These are phyloP conservation scores for Criorhina ranunculi DNA, from an alignment of 2,888 invertebrate genomes.

Conservation along the genomic window DNA sequence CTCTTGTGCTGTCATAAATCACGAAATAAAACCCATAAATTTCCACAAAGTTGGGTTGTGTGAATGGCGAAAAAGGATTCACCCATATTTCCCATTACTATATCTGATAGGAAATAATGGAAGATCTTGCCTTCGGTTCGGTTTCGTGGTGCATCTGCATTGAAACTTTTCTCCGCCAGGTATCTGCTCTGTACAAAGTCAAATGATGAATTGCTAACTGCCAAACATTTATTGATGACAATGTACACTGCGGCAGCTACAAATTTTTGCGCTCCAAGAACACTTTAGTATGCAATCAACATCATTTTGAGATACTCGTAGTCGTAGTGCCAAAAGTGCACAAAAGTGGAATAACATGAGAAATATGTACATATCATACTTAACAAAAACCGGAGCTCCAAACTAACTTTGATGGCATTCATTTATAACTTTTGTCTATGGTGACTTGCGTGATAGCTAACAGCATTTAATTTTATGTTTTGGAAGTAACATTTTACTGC, in stretches of 20 bases:
- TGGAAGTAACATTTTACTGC: slow-evolving; percentile 32
- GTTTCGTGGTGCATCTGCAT: slow-evolving; percentile 54
- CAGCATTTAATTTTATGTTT: slow-evolving; percentile 35
- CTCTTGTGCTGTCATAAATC: slow-evolving; percentile 76
- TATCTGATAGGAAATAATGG: slow-evolving; percentile 71
- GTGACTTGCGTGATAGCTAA: slow-evolving; percentile 39
- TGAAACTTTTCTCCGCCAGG: slow-evolving; percentile 18
- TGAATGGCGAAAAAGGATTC: slow-evolving; percentile 64
- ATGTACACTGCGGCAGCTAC: slow-evolving; percentile 35
- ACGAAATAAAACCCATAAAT: slow-evolving; percentile 75
- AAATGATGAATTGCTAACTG: slow-evolving; percentile 65
- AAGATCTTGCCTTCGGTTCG: slow-evolving; percentile 47
- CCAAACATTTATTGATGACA: slow-evolving; percentile 73
- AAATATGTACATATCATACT: not conserved
- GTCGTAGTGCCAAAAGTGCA: not conserved
- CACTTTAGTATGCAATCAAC: slow-evolving; percentile 29
- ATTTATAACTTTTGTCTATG: slow-evolving; percentile 17
- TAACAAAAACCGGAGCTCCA: not conserved
- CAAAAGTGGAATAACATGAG: not conserved
- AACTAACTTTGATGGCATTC: slow-evolving; percentile 14
- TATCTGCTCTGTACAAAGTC: slow-evolving; percentile 41
- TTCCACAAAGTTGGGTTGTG: slow-evolving; percentile 62
- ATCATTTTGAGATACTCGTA: slow-evolving; percentile 26
- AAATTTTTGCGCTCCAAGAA: slow-evolving; percentile 42
- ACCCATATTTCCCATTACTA: slow-evolving; percentile 73